Conservation (phyloP, 2,797 vertebrate species). For the Neostethus bicornis region DNA sequence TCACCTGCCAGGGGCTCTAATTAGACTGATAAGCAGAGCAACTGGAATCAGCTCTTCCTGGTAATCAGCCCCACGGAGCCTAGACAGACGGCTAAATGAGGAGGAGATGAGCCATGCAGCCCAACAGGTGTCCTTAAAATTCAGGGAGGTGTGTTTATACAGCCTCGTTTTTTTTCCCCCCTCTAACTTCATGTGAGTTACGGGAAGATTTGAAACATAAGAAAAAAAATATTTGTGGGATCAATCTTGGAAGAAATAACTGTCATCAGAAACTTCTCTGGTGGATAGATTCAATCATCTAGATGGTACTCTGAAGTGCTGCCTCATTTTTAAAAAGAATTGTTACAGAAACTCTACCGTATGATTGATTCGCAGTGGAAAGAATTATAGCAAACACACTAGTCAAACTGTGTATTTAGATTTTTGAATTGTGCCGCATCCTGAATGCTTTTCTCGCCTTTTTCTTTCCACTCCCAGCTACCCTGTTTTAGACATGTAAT, state of each 20-base stretch:
- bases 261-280: conserved; percentile 17
- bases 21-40: conserved; percentile 80
- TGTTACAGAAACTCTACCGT: conserved; percentile 54
- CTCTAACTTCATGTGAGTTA: conserved; percentile 49
- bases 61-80: conserved; percentile 79
- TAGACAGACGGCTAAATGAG: conserved; percentile 80
- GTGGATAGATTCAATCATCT: conserved; percentile 62
- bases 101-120: conserved; percentile 78
- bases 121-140: conserved; percentile 80
- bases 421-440: conserved; percentile 39
- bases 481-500: conserved; percentile 64
- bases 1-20: conserved; percentile 80
- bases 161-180: conserved; percentile 30
- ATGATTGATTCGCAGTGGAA: conserved; percentile 57
- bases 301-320: conserved; percentile 45
- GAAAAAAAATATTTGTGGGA: conserved; percentile 50
- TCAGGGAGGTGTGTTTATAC: conserved; percentile 57
- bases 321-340: conserved; percentile 55
- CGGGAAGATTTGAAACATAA: conserved; percentile 35
- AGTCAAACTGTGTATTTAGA: conserved; percentile 60
- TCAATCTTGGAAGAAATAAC: conserved; percentile 22
- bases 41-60: conserved; percentile 75
- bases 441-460: conserved; percentile 39
- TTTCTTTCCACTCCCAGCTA: conserved; percentile 53
- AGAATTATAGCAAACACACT: conserved; percentile 46